These are phyloP conservation scores for Montipora sp. DNA, from an alignment of 64 coral and sea anemone genomes.

Conservation along the genomic window DNA sequence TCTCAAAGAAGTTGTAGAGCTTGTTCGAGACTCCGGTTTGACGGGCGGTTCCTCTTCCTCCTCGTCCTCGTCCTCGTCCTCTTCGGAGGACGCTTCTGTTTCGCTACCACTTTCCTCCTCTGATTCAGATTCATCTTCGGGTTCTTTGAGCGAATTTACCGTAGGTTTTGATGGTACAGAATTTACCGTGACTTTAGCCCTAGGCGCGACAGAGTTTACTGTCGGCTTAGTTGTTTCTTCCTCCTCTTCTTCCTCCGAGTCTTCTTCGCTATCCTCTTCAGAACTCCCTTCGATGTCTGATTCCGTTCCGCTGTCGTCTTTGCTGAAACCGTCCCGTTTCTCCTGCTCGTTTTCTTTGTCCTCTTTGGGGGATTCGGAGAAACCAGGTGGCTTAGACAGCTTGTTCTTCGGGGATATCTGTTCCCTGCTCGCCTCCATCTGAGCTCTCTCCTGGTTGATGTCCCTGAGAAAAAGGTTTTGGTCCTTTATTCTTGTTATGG, in stretches of 20 bases:
- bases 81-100: slow-evolving; percentile 49
- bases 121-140: slow-evolving; percentile 33
- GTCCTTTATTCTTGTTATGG: slow-evolving; percentile 84
- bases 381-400: slow-evolving; percentile 31
- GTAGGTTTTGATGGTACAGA: slow-evolving; percentile 23
- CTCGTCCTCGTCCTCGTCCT: slow-evolving; percentile 55
- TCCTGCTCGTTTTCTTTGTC: slow-evolving; percentile 64
- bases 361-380: slow-evolving; percentile 64
- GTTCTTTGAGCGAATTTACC: slow-evolving; percentile 41
- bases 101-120: slow-evolving; percentile 57
- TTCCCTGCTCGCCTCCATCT: slow-evolving; percentile 55
- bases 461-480: slow-evolving; percentile 83
- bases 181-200: slow-evolving; percentile 10
- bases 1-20: not conserved
- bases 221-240: not conserved
- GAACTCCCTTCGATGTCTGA: slow-evolving; percentile 45
- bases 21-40: slow-evolving; percentile 46
- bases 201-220: slow-evolving; percentile 27
- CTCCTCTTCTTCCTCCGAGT: slow-evolving; percentile 44
- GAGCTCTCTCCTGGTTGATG: slow-evolving; percentile 65
- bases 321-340: slow-evolving; percentile 22
- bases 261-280: slow-evolving; percentile 38
- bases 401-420: slow-evolving; percentile 27
- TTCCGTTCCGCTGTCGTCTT: slow-evolving; percentile 60
- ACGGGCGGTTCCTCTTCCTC: slow-evolving; percentile 9